Evolutionary conservation across 1,140 invertebrate species (phyloP).

Genomic region (Drosophila santomea): DNA sequence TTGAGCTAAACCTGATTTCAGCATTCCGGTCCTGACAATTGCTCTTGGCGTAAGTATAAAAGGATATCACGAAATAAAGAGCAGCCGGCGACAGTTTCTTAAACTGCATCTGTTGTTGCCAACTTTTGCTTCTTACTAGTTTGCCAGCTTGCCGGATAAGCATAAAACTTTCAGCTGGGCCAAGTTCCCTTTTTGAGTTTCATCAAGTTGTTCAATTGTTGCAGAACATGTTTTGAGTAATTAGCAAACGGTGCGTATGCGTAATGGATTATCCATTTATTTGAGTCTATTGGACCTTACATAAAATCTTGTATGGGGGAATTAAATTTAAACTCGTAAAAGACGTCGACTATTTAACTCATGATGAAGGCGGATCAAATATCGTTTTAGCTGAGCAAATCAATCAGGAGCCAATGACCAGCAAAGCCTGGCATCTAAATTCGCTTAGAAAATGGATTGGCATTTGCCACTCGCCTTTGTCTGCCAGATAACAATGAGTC

Average conservation of each 20-base stretch:
- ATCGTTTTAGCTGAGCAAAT: conserved; percentile 8
- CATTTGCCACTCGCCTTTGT: conserved; percentile 32
- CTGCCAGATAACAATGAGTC: conserved; percentile 20
- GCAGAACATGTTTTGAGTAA: conserved; percentile 44
- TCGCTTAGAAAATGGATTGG: conserved; percentile 41
- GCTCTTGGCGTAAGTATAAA: conserved; percentile 45
- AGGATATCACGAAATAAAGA: conserved; percentile 3
- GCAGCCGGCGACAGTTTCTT: conserved; percentile 29
- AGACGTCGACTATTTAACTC: neutral
- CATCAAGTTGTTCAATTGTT: conserved; percentile 30
- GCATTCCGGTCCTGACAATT: conserved; percentile 19
- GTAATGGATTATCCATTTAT: conserved; percentile 35
- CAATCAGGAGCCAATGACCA: conserved; percentile 42
- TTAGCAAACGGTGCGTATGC: conserved; percentile 67
- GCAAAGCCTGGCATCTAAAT: conserved; percentile 16
- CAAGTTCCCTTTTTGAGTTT: conserved; percentile 36
- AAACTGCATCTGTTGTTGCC: conserved; percentile 48
- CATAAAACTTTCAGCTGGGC: conserved; percentile 28
- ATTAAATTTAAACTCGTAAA: conserved; percentile 20
- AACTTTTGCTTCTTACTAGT: conserved; percentile 42
- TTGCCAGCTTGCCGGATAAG: conserved; percentile 33
- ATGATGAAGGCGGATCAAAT: neutral
- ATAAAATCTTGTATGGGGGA: neutral
- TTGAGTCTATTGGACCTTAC: neutral
- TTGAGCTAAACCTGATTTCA: conserved; percentile 13